Evolutionary conservation across 92 coral and sea anemone species (phyloP).

Genomic region (Metridium senile): DNA sequence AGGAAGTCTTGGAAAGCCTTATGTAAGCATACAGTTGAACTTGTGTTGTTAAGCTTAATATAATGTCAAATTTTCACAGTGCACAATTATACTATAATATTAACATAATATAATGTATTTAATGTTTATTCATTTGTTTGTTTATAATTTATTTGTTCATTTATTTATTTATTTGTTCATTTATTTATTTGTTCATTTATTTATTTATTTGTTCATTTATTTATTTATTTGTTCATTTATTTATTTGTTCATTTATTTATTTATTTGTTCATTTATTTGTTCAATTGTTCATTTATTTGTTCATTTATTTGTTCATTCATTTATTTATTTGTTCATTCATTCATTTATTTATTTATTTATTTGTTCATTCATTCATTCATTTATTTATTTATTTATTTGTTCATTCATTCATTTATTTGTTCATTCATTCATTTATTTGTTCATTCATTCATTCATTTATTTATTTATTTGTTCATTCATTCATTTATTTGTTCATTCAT

Average conservation of each 20-base stretch:
- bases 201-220: neutral
- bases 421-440: neutral
- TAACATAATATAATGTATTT: neutral
- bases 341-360: too few relatives aligned
- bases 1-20: conserved; percentile 84
- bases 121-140: neutral
- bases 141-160: too few relatives aligned
- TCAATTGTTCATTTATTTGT: neutral
- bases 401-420: neutral
- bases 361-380: neutral
- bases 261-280: neutral
- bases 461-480: neutral
- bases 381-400: too few relatives aligned
- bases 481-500: neutral
- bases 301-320: neutral
- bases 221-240: too few relatives aligned
- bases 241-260: neutral
- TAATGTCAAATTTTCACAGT: neutral
- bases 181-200: neutral
- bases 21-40: conserved; percentile 52
- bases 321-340: neutral
- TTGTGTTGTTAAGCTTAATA: neutral
- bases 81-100: neutral
- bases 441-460: neutral
- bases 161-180: neutral